A percentile compares a stretch with the other conserved stretches of the same genome.
Conservation (phyloP, 2,113 vertebrate species). For the Eira barbara region DNA sequence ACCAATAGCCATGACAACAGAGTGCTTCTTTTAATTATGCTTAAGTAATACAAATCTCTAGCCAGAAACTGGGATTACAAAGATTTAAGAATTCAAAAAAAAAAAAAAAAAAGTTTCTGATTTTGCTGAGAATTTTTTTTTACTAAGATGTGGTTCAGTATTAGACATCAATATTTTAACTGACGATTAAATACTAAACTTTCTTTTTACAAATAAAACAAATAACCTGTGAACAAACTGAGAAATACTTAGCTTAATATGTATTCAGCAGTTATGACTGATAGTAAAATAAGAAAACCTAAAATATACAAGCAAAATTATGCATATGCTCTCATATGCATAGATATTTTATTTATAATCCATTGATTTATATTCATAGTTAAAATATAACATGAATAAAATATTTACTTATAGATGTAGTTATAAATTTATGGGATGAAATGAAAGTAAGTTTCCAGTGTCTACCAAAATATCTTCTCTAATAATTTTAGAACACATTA, state of each 20-base stretch:
- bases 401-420: constrained; percentile 59
- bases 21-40: background rate
- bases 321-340: constrained; percentile 8
- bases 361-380: constrained; percentile 55
- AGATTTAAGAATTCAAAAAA: background rate
- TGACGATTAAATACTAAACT: background rate
- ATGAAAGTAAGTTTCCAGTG: constrained; percentile 30
- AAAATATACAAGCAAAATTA: constrained; percentile 30
- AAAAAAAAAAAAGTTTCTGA: constrained; percentile 2
- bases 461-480: constrained; percentile 9
- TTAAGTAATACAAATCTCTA: background rate
- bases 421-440: constrained; percentile 58
- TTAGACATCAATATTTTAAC: constrained; percentile 27
- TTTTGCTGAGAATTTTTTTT: background rate
- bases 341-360: constrained; percentile 66
- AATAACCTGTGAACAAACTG: background rate
- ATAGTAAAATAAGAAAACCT: constrained; percentile 38
- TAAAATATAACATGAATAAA: constrained; percentile 57
- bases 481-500: constrained; percentile 35
- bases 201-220: background rate
- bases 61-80: background rate
- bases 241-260: background rate
- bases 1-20: background rate
- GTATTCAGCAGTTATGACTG: background rate
- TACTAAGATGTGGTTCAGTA: background rate